Evolutionary conservation across 2,888 invertebrate species (phyloP).

Genomic region (Cosmorhoe ocellata): DNA sequence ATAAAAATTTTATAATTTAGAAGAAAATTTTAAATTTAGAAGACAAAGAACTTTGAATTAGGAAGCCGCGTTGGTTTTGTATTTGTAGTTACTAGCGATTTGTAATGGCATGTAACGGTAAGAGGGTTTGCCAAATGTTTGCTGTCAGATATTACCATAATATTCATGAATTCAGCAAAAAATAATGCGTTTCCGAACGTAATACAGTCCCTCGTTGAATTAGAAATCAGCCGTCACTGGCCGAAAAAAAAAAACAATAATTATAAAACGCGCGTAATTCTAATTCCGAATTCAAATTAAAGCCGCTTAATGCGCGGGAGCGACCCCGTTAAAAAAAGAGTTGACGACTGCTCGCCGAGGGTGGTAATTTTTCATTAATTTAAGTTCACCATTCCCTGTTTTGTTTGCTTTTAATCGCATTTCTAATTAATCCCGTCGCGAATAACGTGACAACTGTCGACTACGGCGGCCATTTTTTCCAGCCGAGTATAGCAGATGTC

Average conservation of each 20-base stretch:
- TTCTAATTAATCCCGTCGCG: constrained; percentile 83
- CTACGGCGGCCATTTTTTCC: constrained; percentile 79
- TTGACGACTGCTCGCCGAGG: constrained; percentile 81
- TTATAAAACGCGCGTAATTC: constrained; percentile 83
- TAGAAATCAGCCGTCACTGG: constrained; percentile 74
- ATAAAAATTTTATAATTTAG: constrained; percentile 12
- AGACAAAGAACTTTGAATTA: not conserved
- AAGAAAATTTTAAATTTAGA: not conserved
- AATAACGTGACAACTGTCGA: constrained; percentile 83
- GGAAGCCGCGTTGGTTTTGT: not conserved
- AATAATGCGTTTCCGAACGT: constrained; percentile 35
- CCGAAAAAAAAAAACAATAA: constrained; percentile 77
- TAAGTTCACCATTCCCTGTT: constrained; percentile 83
- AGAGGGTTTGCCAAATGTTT: constrained; percentile 3
- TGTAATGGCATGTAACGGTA: not conserved
- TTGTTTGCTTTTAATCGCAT: constrained; percentile 83
- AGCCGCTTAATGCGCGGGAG: constrained; percentile 83
- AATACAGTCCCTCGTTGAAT: constrained; percentile 61
- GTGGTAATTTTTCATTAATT: constrained; percentile 84
- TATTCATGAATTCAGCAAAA: constrained; percentile 35
- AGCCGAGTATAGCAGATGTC: constrained; percentile 80
- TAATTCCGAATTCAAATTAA: constrained; percentile 83
- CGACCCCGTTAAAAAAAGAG: constrained; percentile 81
- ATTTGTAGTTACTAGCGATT: no score
- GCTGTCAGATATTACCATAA: constrained; percentile 27